Evolutionary conservation across 2,888 invertebrate genomes (phyloP).

Genomic region (Resseliella maxima): DNA sequence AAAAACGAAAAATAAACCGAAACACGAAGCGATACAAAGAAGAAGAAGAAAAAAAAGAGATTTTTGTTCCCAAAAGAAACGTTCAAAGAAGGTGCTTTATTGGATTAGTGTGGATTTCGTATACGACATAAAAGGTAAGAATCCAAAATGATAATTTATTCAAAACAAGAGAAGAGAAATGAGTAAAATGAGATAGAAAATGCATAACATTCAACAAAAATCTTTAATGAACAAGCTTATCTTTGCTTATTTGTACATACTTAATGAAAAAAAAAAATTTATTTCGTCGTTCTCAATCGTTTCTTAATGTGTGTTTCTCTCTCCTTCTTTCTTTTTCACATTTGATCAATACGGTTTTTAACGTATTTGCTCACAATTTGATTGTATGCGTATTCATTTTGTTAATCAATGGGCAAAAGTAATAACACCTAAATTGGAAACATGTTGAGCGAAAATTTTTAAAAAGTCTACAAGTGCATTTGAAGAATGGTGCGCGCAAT

Average conservation of each 20-base stretch:
- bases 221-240: constrained; percentile 25
- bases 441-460: neutral
- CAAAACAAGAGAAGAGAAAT: neutral
- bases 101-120: neutral
- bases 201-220: neutral
- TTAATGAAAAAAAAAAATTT: no score
- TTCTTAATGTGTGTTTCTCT: neutral
- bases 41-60: no score
- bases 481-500: constrained; percentile 21
- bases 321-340: neutral
- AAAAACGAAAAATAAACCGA: neutral
- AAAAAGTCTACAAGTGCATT: constrained; percentile 1
- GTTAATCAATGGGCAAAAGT: constrained; percentile 29
- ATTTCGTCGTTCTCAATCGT: neutral
- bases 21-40: no score
- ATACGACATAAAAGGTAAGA: neutral
- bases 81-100: constrained; percentile 12
- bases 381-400: neutral
- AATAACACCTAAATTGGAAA: constrained; percentile 43
- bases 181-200: neutral
- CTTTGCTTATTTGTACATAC: neutral
- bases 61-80: neutral
- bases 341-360: neutral
- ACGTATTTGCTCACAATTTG: neutral
- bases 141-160: neutral